A percentile compares a stretch with the other conserved stretches of the same genome.
These are phyloP conservation scores for Hymenopus coronatus DNA, from an alignment of 2,888 invertebrate species.

Conservation along the genomic window DNA sequence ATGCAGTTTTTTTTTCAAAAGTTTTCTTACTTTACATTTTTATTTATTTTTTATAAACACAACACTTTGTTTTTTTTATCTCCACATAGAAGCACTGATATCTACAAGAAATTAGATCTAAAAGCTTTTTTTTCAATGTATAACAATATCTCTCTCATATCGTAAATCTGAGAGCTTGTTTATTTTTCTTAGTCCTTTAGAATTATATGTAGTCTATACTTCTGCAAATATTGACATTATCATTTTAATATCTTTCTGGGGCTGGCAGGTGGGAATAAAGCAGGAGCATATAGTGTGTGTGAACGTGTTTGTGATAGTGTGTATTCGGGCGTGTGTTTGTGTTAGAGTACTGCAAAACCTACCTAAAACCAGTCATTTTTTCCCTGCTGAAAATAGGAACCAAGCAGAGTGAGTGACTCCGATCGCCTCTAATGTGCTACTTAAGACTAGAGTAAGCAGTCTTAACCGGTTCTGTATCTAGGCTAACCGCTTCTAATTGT, in stretches of 20 bases:
- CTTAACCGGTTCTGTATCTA: too few relatives aligned
- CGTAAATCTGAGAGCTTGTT: conserved; percentile 18
- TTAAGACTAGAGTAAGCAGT: too few relatives aligned
- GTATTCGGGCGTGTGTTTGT: not conserved
- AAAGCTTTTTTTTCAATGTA: conserved; percentile 28
- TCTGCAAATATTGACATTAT: conserved; percentile 24
- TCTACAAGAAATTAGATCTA: conserved; percentile 29
- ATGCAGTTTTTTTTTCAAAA: conserved; percentile 29
- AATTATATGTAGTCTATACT: conserved; percentile 28
- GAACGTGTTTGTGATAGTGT: conserved; percentile 1
- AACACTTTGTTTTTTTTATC: conserved; percentile 25
- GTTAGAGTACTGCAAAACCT: not conserved
- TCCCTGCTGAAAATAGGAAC: too few relatives aligned
- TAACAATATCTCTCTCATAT: conserved; percentile 26
- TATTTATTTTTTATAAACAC: conserved; percentile 29
- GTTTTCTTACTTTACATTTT: conserved; percentile 28
- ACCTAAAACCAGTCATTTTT: too few relatives aligned
- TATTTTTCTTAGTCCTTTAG: conserved; percentile 25
- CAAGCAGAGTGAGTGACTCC: too few relatives aligned
- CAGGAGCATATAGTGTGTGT: not conserved
- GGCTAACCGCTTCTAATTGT: too few relatives aligned
- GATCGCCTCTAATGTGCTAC: too few relatives aligned
- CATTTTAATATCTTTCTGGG: conserved; percentile 11
- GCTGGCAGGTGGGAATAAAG: not conserved
- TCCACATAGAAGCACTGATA: conserved; percentile 31